Conservation (phyloP, 2,113 vertebrate species). For the Xiphophorus couchianus region DNA sequence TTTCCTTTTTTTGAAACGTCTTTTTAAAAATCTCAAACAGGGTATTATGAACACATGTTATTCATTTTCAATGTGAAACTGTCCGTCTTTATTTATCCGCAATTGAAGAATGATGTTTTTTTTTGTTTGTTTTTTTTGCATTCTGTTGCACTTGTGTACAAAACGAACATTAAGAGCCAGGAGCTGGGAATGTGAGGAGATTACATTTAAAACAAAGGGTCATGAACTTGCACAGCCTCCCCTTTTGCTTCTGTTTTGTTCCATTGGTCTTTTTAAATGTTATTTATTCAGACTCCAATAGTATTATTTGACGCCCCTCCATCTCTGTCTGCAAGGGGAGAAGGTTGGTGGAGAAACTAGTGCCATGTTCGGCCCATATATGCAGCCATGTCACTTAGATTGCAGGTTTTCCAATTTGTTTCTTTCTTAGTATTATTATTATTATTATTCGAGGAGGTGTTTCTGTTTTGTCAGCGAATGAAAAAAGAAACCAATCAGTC, state of each 20-base stretch:
- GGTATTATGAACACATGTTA: conserved; percentile 95
- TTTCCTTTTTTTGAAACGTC: conserved; percentile 69
- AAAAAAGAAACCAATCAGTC: conserved; percentile 72
- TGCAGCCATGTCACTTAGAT: conserved; percentile 33
- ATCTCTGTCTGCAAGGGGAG: conserved; percentile 81
- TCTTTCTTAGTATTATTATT: background rate
- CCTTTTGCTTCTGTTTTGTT: conserved; percentile 87
- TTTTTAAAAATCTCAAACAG: conserved; percentile 89
- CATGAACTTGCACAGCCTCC: conserved; percentile 81
- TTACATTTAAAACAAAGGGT: conserved; percentile 74
- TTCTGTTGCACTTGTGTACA: conserved; percentile 93
- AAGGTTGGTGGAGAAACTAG: conserved; percentile 49
- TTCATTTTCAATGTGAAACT: conserved; percentile 93
- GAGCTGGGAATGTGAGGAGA: conserved; percentile 80
- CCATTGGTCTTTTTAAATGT: conserved; percentile 90
- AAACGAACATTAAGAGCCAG: conserved; percentile 82
- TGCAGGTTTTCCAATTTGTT: conserved; percentile 27
- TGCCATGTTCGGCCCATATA: conserved; percentile 37
- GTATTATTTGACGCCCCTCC: conserved; percentile 94
- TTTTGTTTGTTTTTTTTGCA: conserved; percentile 67
- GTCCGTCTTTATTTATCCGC: conserved; percentile 91
- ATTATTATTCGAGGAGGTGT: conserved; percentile 64
- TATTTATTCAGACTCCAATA: conserved; percentile 95
- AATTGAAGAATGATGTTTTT: conserved; percentile 83
- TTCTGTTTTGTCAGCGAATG: conserved; percentile 69